Conservation (phyloP, 2,797 vertebrate genomes). For the Phrynocephalus vlangalii region DNA sequence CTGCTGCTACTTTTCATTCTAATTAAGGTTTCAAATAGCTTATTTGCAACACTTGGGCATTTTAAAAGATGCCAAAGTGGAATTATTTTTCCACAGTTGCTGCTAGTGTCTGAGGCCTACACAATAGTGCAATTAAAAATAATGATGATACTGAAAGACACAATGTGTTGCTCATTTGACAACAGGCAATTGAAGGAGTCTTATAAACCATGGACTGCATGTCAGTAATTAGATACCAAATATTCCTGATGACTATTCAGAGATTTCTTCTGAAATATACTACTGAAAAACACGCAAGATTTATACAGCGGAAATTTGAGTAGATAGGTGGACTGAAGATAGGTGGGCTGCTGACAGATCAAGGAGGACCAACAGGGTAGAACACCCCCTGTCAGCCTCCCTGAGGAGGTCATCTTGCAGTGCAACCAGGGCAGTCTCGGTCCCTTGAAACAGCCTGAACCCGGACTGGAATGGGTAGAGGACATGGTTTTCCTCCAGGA, state of each 20-base stretch:
- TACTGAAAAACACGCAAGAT: neutral
- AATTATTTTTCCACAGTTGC: conserved; percentile 30
- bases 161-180: conserved; percentile 14
- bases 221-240: neutral
- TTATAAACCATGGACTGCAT: conserved; percentile 13
- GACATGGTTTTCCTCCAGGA: too few relatives aligned
- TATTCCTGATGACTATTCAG: conserved; percentile 16
- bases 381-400: too few relatives aligned
- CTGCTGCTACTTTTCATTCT: conserved; percentile 11
- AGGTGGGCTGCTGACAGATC: too few relatives aligned
- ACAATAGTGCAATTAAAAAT: conserved; percentile 13
- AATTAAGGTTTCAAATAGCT: neutral
- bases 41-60: conserved; percentile 33
- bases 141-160: conserved; percentile 37
- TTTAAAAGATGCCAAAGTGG: conserved; percentile 29
- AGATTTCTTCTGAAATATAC: neutral
- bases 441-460: too few relatives aligned
- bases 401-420: too few relatives aligned
- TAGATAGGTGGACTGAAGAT: conserved; percentile 1
- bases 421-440: too few relatives aligned
- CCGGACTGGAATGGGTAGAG: too few relatives aligned
- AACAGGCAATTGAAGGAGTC: conserved; percentile 16
- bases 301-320: neutral
- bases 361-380: too few relatives aligned
- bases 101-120: neutral